A percentile compares a stretch with the other conserved stretches of the same genome.
Conservation (phyloP, 2,888 invertebrate genomes). For the Bimastos eiseni region DNA sequence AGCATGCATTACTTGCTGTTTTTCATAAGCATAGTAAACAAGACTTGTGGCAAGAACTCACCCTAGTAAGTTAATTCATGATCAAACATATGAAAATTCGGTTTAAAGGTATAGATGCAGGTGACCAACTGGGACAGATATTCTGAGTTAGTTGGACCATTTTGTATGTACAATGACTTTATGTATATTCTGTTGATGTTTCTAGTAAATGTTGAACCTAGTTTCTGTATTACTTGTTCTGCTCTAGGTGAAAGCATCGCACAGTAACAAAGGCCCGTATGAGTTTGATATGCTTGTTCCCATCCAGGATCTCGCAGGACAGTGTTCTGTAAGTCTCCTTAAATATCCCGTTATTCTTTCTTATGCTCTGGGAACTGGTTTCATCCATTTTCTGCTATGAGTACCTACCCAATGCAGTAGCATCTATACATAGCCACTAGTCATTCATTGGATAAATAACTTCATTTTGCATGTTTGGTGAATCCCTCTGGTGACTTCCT, state of each 20-base stretch:
- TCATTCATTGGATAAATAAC: background rate
- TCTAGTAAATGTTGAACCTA: background rate
- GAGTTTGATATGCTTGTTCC: slow-evolving; percentile 90
- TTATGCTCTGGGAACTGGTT: background rate
- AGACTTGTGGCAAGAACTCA: background rate
- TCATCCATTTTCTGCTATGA: background rate
- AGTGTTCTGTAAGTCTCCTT: slow-evolving; percentile 39
- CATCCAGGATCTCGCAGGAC: slow-evolving; percentile 76
- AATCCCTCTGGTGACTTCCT: no score
- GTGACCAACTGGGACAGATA: background rate
- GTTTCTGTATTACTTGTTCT: background rate
- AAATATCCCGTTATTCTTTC: background rate
- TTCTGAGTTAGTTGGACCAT: background rate
- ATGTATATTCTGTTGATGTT: background rate
- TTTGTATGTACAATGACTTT: background rate
- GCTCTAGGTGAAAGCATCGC: slow-evolving; percentile 89
- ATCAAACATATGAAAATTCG: background rate
- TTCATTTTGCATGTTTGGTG: no score
- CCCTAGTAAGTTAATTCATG: background rate
- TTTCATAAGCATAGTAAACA: background rate
- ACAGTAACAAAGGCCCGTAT: slow-evolving; percentile 93
- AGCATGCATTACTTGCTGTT: background rate
- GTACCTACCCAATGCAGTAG: no score
- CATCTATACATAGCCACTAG: background rate
- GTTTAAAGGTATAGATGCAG: background rate